Conservation (phyloP, 92 coral and sea anemone genomes). For the Diadumene lineata region DNA sequence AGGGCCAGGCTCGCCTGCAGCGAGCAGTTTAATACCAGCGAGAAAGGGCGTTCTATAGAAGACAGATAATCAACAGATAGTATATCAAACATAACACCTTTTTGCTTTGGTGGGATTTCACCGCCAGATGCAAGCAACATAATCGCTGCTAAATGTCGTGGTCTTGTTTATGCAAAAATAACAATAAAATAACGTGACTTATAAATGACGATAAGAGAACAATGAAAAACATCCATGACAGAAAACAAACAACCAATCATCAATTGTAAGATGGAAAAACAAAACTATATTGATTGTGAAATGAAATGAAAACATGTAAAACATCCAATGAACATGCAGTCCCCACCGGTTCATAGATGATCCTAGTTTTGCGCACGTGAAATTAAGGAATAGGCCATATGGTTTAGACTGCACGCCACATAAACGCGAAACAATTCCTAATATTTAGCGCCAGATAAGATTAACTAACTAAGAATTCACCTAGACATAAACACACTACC, state of each 20-base stretch:
- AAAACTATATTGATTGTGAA: too few species aligned
- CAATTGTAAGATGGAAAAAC: too few species aligned
- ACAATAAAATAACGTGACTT: constrained; percentile 6
- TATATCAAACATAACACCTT: constrained; percentile 38
- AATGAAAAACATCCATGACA: neutral
- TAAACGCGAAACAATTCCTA: too few species aligned
- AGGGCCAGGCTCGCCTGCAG: constrained; percentile 45
- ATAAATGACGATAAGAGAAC: neutral
- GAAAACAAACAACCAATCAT: neutral
- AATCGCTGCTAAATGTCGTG: constrained; percentile 73
- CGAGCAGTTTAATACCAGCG: constrained; percentile 47
- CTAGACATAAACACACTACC: too few species aligned
- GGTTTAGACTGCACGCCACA: too few species aligned
- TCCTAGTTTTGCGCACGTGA: too few species aligned
- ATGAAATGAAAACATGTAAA: too few species aligned
- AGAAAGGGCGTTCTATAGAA: constrained; percentile 28
- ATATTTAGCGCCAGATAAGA: too few species aligned
- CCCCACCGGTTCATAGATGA: too few species aligned
- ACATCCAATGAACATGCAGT: too few species aligned
- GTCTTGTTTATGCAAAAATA: constrained; percentile 46
- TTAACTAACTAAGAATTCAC: too few species aligned
- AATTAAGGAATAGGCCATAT: too few species aligned
- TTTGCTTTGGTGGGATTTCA: constrained; percentile 32
- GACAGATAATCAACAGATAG: neutral
- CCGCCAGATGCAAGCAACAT: constrained; percentile 66